A percentile compares a stretch with the other conserved stretches of the same genome.
Conservation (phyloP, 2,888 invertebrate species). For the Allacma fusca region DNA sequence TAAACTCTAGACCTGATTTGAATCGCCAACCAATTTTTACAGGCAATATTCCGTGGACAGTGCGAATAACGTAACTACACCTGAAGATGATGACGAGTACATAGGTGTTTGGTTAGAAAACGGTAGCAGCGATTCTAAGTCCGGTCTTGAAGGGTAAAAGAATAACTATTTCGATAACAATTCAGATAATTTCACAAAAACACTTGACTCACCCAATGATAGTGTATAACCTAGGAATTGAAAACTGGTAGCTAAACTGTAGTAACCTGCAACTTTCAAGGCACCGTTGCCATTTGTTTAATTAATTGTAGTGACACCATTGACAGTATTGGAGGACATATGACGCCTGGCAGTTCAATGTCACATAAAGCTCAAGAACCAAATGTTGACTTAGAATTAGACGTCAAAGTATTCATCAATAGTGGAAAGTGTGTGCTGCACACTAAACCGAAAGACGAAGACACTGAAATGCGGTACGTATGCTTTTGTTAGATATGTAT, state of each 20-base stretch:
- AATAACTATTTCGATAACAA: neutral
- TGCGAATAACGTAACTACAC: slow-evolving; percentile 53
- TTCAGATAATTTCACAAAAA: too few species aligned
- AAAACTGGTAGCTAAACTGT: too few species aligned
- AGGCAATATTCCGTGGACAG: slow-evolving; percentile 60
- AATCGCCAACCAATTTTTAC: too few species aligned
- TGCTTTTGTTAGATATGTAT: neutral
- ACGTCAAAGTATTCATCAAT: slow-evolving; percentile 94
- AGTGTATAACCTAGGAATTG: too few species aligned
- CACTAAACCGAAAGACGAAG: slow-evolving; percentile 80
- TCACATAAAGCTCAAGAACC: slow-evolving; percentile 75
- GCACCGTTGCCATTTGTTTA: too few species aligned
- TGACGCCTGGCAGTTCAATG: slow-evolving; percentile 59
- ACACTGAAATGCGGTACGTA: slow-evolving; percentile 61
- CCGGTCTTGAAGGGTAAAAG: slow-evolving; percentile 24
- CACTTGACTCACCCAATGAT: too few species aligned
- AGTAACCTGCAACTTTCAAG: too few species aligned
- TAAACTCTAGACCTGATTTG: too few species aligned
- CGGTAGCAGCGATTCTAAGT: slow-evolving; percentile 16
- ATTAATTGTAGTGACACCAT: slow-evolving; percentile 38
- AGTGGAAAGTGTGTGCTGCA: slow-evolving; percentile 96
- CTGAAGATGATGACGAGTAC: slow-evolving; percentile 60
- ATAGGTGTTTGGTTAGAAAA: slow-evolving; percentile 59
- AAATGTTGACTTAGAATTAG: slow-evolving; percentile 93
- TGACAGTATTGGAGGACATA: slow-evolving; percentile 50